Evolutionary conservation across 2,797 vertebrate species (phyloP), one percentile per base, ranked within the genome.

Genomic region (Myiotriccus ornatus): DNA sequence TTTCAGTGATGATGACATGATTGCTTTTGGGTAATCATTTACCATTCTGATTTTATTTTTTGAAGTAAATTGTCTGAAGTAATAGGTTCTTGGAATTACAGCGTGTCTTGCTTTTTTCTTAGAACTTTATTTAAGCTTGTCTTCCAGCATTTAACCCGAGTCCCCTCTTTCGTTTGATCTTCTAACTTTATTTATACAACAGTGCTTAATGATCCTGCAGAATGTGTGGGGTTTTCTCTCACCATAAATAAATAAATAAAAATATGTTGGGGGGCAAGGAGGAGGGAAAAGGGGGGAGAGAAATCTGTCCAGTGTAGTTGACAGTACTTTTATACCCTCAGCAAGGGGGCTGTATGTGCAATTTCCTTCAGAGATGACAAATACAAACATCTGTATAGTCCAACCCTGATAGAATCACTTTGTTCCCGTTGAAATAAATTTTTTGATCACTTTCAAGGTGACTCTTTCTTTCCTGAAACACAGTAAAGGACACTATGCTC

Each of bases 1-100:
- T 99, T 99, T 99, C 99, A 99, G 99, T 99, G 99, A 99, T 99
- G 99, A 99, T 99, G 99, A 99, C 99, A 99, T 99, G 99, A 99
- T 99, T 99, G 99, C 99, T 99, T 99, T 99, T 98, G 99, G 99
- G 99, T 99, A 99, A 99, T 99, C 99, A 99, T 99, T 99, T 99
- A 99, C 99, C 99, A 99, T 98, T 99, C 98, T 98, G 98, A 98
- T 98, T 98, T 98, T 98, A 98, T 98, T 98, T 98, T 98, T 98
- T 98, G 96, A 98, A 99, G 98, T 99, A 99, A 99, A 99, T 99
- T 99, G 98, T 99, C 98, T 98, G 98, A 98, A 98, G 98, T 98
- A 98, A 98, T 98, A 98, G 98, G 98, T 98, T 98, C 97, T 98
- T 98, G 98, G 98, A 98, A 98, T 98, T 98, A 98, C 97, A 98